A percentile compares a stretch with the other conserved stretches of the same genome.
These are phyloP conservation scores for Nemoura dubitans DNA, from an alignment of 2,888 invertebrate genomes.

Conservation along the genomic window DNA sequence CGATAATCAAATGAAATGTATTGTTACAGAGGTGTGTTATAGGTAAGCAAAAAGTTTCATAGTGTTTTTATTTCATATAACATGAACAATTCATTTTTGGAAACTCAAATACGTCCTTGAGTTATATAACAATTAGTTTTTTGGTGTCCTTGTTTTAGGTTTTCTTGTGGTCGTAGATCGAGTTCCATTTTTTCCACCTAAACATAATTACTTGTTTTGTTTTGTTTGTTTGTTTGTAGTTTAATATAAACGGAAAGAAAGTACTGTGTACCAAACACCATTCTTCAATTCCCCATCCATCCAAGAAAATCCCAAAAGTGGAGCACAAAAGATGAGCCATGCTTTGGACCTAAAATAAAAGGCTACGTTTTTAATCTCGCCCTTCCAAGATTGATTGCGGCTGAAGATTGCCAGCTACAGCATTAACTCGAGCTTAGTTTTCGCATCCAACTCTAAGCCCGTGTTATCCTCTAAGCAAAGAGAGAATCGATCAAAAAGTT, in stretches of 20 bases:
- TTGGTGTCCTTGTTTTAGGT: neutral
- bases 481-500: too few species aligned
- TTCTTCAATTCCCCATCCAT: neutral
- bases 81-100: too few species aligned
- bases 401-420: neutral
- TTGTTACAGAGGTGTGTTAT: too few species aligned
- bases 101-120: too few species aligned
- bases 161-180: neutral
- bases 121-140: neutral
- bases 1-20: too few species aligned
- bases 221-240: neutral
- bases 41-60: too few species aligned
- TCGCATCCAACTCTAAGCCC: neutral
- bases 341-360: slow-evolving; percentile 12
- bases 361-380: neutral
- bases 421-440: neutral
- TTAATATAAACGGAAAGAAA: neutral
- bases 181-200: neutral
- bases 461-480: too few species aligned
- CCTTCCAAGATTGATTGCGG: neutral
- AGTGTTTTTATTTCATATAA: too few species aligned
- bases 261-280: neutral
- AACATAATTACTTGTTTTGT: neutral
- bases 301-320: neutral
- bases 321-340: neutral